phyloP scores from a whole-genome alignment of 23 tunicate species.

The Halocynthia aurantium region DNA sequence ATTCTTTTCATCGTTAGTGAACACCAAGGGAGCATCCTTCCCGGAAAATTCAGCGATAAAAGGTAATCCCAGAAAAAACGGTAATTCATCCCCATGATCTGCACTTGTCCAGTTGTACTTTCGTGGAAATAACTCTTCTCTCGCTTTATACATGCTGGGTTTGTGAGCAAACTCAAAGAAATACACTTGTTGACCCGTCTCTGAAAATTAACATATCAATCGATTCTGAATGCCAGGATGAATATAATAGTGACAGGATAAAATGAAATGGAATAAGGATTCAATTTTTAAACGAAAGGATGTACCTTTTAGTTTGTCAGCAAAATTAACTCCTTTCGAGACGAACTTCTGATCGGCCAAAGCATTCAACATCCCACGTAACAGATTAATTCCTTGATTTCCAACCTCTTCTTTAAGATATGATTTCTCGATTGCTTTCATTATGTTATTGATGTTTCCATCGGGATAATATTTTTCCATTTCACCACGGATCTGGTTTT shows the following conservation, averaged over 20 bases:
- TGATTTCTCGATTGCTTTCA: background rate
- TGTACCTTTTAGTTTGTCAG: conserved; percentile 18
- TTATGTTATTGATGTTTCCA: background rate
- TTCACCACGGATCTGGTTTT: background rate
- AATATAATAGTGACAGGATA: background rate
- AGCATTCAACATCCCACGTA: conserved; percentile 27
- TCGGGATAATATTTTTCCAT: conserved; percentile 11
- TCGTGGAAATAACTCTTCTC: conserved; percentile 18
- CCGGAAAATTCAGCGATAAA: conserved; percentile 33
- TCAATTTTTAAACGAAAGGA: background rate
- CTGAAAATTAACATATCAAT: conserved; percentile 20
- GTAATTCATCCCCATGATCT: conserved; percentile 74
- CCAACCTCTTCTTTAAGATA: conserved; percentile 1
- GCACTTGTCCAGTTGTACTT: conserved; percentile 41
- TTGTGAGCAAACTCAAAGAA: conserved; percentile 46
- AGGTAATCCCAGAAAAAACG: conserved; percentile 67
- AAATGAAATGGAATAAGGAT: background rate
- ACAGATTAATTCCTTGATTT: background rate
- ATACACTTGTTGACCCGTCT: conserved; percentile 36
- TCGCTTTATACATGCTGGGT: conserved; percentile 44
- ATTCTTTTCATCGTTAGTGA: conserved; percentile 41
- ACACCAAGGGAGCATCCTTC: conserved; percentile 41
- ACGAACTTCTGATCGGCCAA: conserved; percentile 43
- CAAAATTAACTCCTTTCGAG: conserved; percentile 17
- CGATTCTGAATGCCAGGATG: background rate